phyloP scores from a whole-genome alignment of 1,140 invertebrate genomes.

The Gonioctena quinquepunctata region DNA sequence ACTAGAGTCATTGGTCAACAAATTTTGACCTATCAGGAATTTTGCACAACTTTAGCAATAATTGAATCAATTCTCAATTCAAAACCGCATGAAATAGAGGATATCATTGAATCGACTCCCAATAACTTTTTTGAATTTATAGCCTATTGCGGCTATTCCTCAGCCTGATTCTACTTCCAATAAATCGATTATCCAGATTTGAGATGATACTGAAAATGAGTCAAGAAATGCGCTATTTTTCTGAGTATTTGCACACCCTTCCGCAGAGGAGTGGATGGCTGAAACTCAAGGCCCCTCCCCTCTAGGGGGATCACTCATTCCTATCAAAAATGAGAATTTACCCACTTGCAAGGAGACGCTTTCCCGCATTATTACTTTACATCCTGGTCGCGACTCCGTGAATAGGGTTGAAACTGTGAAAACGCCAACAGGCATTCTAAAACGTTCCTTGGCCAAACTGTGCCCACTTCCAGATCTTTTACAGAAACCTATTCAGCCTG shows the following conservation, averaged over 20 bases:
- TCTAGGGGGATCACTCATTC: background rate
- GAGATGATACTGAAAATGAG: constrained; percentile 20
- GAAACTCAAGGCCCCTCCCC: background rate
- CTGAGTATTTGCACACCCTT: constrained; percentile 31
- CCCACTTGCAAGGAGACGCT: constrained; percentile 38
- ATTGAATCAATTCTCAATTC: constrained; percentile 15
- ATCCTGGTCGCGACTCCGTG: constrained; percentile 43
- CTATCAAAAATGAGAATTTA: constrained; percentile 27
- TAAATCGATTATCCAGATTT: background rate
- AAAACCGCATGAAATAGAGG: background rate
- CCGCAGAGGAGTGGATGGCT: constrained; percentile 19
- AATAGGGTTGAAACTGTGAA: background rate
- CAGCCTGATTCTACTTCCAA: background rate
- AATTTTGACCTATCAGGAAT: background rate
- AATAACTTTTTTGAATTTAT: background rate
- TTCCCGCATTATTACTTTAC: constrained; percentile 42
- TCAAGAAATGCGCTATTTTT: too few species aligned
- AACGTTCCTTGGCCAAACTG: background rate
- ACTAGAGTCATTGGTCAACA: background rate
- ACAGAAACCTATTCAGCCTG: too few species aligned
- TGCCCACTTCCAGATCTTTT: constrained; percentile 8
- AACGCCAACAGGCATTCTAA: background rate
- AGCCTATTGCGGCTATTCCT: background rate
- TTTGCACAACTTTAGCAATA: background rate
- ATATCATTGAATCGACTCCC: background rate